Percentiles rank a stretch among this genome's conserved stretches.
Evolutionary conservation across 2,113 vertebrate genomes (phyloP).

Genomic region (Serinus canaria): DNA sequence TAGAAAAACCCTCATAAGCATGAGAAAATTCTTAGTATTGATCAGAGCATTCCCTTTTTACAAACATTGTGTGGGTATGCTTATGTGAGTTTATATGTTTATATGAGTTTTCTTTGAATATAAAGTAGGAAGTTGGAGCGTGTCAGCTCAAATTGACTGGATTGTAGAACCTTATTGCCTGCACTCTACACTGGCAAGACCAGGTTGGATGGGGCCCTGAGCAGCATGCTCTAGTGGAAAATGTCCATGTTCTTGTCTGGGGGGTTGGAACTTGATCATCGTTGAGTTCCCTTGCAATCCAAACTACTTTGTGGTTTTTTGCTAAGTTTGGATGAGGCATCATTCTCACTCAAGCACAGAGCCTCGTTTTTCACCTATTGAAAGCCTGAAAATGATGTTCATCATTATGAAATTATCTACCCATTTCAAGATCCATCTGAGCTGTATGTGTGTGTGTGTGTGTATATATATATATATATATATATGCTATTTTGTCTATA

Average conservation of each 20-base stretch:
- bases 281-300: too few species aligned
- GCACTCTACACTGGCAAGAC: neutral
- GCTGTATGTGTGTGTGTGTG: neutral
- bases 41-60: neutral
- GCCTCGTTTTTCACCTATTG: neutral
- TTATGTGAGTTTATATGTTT: neutral
- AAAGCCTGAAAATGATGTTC: neutral
- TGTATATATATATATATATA: neutral
- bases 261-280: accelerated
- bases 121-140: neutral
- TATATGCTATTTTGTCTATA: neutral
- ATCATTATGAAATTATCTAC: neutral
- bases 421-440: neutral
- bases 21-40: neutral
- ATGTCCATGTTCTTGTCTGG: neutral
- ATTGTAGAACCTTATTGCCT: neutral
- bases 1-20: neutral
- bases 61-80: neutral
- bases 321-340: neutral
- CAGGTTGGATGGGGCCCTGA: neutral
- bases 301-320: neutral
- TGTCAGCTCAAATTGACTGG: neutral
- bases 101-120: neutral
- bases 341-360: neutral
- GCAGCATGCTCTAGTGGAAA: neutral